phyloP scores from a whole-genome alignment of 2,888 invertebrate species.

The Gryllus longicercus region DNA sequence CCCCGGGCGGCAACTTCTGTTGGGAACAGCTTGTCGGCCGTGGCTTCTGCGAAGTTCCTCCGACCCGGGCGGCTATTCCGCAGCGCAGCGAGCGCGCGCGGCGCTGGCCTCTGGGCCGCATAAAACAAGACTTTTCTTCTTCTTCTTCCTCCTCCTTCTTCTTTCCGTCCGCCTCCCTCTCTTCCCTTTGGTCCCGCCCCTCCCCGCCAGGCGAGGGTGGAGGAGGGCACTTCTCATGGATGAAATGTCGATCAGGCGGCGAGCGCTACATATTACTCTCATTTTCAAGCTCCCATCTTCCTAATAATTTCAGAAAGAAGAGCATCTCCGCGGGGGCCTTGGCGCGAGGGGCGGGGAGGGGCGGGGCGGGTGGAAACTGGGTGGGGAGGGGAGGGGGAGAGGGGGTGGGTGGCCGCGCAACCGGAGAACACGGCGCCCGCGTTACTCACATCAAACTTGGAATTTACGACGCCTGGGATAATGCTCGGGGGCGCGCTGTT shows the following conservation, averaged over 20 bases:
- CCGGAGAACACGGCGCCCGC: background rate
- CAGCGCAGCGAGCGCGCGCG: too few species aligned
- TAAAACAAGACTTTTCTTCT: too few species aligned
- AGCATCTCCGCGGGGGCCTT: background rate
- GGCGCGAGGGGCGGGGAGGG: background rate
- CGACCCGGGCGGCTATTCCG: too few species aligned
- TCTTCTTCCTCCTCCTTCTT: too few species aligned
- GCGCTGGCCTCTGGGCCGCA: too few species aligned
- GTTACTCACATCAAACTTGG: conserved; percentile 35
- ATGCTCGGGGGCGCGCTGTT: conserved; percentile 23
- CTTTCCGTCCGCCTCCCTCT: too few species aligned
- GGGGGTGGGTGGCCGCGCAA: background rate
- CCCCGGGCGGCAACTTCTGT: too few species aligned
- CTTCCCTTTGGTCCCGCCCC: background rate
- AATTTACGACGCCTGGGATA: conserved; percentile 37
- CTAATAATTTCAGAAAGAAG: conserved; percentile 17
- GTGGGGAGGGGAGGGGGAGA: background rate
- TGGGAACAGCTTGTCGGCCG: too few species aligned
- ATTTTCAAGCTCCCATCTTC: conserved; percentile 11
- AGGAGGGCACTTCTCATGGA: background rate
- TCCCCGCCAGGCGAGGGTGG: background rate
- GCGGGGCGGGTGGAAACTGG: background rate
- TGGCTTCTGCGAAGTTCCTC: too few species aligned
- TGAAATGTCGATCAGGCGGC: conserved; percentile 6
- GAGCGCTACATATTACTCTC: background rate